Evolutionary conservation across 2,113 vertebrate species (phyloP), one percentile per base, ranked within the genome.

Genomic region (Aleadryas rufinucha): DNA sequence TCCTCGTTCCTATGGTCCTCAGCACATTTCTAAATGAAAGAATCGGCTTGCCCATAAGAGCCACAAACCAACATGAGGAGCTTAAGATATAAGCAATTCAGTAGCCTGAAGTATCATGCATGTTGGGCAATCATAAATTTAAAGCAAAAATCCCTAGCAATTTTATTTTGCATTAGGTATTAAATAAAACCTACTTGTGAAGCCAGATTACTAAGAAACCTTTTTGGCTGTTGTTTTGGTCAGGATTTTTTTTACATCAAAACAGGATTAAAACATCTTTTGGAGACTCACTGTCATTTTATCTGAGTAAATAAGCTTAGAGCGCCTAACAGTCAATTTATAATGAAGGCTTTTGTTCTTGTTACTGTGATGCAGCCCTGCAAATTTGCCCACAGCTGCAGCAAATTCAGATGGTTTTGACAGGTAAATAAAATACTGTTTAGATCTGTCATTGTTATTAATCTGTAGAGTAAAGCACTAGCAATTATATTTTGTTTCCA

Each of bases 221-320:
- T 92, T 90, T 92, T 19, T 30, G 80, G 31, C 18, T 74, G 35
- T n/a, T 61, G 41, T 35, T 15, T 72, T 78, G 22, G 71, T 63
- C 77, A 37, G 35, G 23, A 45, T 49, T 56, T 54, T 71, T 90
- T 91, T 78, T 7, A 45, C 35, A 76, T 91, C 54, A 69, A 75
- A 96, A 91, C 56, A 83, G 84, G 81, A 96, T 94, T 96, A 94
- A 91, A 95, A 84, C 44, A 89, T 95, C 88, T 97, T 97, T 95
- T 88, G 59, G 90, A 93, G 56, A 82, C 37, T 95, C 31, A 0
- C 69, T 92, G 89, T 89, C 87, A 87, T 87, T 95, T 89, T 91
- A 89, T 89, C 92, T 93, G 71, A 39, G 45, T 89, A 93, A 93
- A 96, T 89, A 93, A 86, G 88, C 91, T 92, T 85, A 95, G 49